These are phyloP conservation scores for Rissa tridactyla DNA, from an alignment of 2,113 vertebrate genomes.

Conservation along the genomic window DNA sequence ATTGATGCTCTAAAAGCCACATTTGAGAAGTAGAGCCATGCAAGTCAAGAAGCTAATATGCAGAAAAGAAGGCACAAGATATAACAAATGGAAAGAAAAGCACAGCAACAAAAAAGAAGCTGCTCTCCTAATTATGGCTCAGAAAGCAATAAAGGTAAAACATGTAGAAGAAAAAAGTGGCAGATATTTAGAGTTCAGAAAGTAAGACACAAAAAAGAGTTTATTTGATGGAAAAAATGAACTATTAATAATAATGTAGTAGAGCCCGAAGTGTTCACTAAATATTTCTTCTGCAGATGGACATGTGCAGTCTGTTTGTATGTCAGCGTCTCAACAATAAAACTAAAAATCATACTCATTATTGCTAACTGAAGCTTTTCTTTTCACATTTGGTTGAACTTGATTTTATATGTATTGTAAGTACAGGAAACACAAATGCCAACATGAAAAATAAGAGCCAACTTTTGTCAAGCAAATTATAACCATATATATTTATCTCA, in stretches of 20 bases:
- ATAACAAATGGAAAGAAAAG: background rate
- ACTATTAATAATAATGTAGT: background rate
- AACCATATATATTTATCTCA: background rate
- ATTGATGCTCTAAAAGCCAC: background rate
- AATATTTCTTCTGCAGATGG: background rate
- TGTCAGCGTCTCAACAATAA: background rate
- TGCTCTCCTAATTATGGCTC: background rate
- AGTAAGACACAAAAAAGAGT: background rate
- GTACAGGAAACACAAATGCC: background rate
- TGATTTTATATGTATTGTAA: background rate
- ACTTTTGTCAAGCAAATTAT: background rate
- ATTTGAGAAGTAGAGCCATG: background rate
- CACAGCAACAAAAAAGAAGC: background rate
- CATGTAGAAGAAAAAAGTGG: background rate
- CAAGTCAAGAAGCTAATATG: background rate
- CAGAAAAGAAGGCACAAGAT: background rate
- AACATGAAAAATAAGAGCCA: background rate
- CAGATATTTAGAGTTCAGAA: background rate
- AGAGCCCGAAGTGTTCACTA: background rate
- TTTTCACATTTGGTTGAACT: background rate
- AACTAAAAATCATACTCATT: background rate
- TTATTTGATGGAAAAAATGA: background rate
- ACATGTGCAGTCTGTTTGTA: background rate
- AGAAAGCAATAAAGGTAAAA: background rate
- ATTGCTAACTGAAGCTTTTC: background rate